Percentiles rank a stretch among this genome's conserved stretches.
Conservation (phyloP, 2,888 invertebrate species). For the Buathra laborator region DNA sequence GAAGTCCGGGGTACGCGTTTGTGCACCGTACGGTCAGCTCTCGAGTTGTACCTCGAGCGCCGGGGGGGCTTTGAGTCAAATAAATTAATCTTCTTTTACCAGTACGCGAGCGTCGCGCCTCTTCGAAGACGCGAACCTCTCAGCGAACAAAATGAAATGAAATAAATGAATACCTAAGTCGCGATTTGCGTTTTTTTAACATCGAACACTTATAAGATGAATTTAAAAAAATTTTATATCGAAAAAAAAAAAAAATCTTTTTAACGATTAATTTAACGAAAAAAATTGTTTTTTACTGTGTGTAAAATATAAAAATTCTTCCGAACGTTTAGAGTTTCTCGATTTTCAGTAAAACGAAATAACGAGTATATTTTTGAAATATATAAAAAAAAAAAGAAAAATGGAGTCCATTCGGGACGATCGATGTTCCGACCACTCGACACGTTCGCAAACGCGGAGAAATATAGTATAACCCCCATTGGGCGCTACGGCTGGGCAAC, state of each 20-base stretch:
- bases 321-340: background rate
- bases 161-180: too few species aligned
- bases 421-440: constrained; percentile 1
- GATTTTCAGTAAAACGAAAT: background rate
- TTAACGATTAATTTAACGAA: too few species aligned
- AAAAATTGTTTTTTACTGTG: too few species aligned
- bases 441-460: constrained; percentile 2
- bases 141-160: too few species aligned
- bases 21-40: background rate
- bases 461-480: background rate
- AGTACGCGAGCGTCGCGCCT: constrained; percentile 16
- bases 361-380: background rate
- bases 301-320: too few species aligned
- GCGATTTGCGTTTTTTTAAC: too few species aligned
- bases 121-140: constrained; percentile 14
- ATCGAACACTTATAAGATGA: too few species aligned
- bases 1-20: background rate
- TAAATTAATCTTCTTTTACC: constrained; percentile 57
- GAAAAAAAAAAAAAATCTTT: too few species aligned
- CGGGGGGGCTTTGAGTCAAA: constrained; percentile 60
- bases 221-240: too few species aligned
- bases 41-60: constrained; percentile 22
- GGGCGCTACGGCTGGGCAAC: background rate
- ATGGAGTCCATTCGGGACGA: background rate
- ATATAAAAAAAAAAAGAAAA: background rate